A percentile compares a stretch with the other conserved stretches of the same genome.
Evolutionary conservation across 1,140 invertebrate species (phyloP).

Genomic region (Nasonia longicornis): DNA sequence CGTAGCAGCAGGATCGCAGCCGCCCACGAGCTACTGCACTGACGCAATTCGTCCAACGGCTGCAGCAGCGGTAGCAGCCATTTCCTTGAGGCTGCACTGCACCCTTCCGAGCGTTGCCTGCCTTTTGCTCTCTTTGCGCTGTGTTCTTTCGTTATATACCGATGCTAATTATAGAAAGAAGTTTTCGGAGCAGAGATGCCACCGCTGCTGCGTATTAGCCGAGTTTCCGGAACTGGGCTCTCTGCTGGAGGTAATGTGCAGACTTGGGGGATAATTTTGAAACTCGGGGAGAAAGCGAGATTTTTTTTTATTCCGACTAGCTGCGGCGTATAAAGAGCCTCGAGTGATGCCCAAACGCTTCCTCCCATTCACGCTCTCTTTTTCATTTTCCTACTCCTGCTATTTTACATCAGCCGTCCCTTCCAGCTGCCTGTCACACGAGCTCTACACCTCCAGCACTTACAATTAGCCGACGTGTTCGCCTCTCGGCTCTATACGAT

Average conservation of each 20-base stretch:
- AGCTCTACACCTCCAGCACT: not conserved
- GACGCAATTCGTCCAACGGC: conserved; percentile 50
- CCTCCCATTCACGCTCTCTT: not conserved
- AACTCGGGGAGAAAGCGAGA: not conserved
- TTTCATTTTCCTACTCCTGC: not conserved
- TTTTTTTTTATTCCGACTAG: too few species aligned
- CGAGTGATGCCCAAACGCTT: too few species aligned
- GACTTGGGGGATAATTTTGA: not conserved
- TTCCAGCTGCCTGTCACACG: not conserved
- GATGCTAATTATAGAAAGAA: not conserved
- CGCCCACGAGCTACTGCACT: conserved; percentile 46
- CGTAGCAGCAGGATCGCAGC: conserved; percentile 20
- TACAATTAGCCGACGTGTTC: too few species aligned
- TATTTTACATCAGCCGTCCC: conserved; percentile 3
- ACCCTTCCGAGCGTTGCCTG: not conserved
- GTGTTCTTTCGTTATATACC: too few species aligned
- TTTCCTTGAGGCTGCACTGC: not conserved
- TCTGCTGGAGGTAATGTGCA: not conserved
- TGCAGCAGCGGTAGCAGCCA: conserved; percentile 40
- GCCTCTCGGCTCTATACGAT: too few species aligned
- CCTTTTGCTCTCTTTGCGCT: not conserved
- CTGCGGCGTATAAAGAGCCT: too few species aligned
- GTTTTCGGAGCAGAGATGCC: not conserved
- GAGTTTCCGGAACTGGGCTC: conserved; percentile 18
- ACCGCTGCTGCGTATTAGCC: not conserved